phyloP scores from a whole-genome alignment of 1,140 invertebrate genomes.

The Caenorhabditis brenneri region DNA sequence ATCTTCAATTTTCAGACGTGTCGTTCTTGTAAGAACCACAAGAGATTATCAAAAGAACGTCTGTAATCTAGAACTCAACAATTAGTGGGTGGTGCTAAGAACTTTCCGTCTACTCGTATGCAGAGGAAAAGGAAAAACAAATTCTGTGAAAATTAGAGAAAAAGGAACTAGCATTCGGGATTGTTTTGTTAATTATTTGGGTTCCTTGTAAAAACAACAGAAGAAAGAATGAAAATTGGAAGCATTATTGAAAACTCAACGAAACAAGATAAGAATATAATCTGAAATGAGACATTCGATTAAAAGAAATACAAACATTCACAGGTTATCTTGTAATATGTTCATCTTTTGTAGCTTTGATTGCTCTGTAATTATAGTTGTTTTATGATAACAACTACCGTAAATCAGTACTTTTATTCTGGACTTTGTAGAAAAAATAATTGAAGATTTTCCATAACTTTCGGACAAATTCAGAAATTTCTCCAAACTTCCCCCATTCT shows the following conservation, averaged over 20 bases:
- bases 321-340: no score
- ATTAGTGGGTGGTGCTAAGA: neutral
- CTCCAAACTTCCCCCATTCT: neutral
- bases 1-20: neutral
- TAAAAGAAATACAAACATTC: no score
- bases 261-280: no score
- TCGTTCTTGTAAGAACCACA: neutral
- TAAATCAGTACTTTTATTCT: no score
- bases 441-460: no score
- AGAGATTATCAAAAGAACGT: neutral
- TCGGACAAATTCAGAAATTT: no score
- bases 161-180: neutral
- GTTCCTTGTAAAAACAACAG: neutral
- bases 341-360: no score
- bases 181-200: neutral
- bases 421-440: neutral
- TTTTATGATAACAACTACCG: no score
- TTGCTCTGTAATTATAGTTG: no score
- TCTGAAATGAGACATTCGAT: no score
- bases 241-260: no score
- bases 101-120: neutral
- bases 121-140: neutral
- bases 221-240: neutral
- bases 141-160: neutral
- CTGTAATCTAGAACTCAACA: neutral